Evolutionary conservation across 2,888 invertebrate species (phyloP).

Genomic region (Mimumesa dahlbomi): DNA sequence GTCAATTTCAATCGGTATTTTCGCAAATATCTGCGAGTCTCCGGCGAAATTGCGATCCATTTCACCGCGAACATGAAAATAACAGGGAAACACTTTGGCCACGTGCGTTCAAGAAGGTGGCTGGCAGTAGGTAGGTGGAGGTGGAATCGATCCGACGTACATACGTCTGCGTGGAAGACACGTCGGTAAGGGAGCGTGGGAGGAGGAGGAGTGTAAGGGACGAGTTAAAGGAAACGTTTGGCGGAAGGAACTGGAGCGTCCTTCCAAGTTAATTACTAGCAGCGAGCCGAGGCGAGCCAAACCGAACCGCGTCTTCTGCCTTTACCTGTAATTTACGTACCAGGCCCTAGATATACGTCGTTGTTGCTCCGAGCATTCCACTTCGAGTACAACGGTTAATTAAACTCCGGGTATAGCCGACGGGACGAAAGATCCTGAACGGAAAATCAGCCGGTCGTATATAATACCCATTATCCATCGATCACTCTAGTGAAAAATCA

Average conservation of each 20-base stretch:
- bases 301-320: constrained; percentile 61
- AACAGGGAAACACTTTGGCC: no score
- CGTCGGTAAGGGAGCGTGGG: neutral
- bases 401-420: constrained; percentile 41
- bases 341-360: constrained; percentile 62
- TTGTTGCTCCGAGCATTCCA: constrained; percentile 56
- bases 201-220: constrained; percentile 10
- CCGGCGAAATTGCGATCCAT: no score
- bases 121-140: no score
- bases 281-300: constrained; percentile 59
- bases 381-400: constrained; percentile 68
- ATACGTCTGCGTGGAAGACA: no score
- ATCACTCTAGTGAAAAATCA: no score
- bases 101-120: no score
- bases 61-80: no score
- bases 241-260: constrained; percentile 69
- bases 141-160: no score
- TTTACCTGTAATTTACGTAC: constrained; percentile 73
- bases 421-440: constrained; percentile 18
- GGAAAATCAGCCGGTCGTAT: constrained; percentile 36
- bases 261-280: constrained; percentile 71
- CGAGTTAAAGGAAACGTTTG: constrained; percentile 30
- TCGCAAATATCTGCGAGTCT: no score
- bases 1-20: no score
- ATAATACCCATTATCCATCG: constrained; percentile 10